These are phyloP conservation scores for Embidobia sp. DNA, from an alignment of 2,888 invertebrate genomes.

Conservation along the genomic window DNA sequence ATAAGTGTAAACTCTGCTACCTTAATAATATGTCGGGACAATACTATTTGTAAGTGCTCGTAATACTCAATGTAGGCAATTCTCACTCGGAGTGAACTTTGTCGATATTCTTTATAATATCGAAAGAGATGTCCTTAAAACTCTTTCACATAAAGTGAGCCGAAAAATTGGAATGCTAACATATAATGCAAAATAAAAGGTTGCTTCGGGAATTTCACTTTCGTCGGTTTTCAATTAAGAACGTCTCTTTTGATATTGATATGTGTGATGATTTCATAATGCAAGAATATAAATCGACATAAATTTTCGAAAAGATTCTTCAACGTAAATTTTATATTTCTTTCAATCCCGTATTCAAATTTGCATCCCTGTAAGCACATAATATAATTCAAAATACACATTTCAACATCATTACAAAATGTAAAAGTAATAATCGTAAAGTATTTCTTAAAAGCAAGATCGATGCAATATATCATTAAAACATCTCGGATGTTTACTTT, in stretches of 20 bases:
- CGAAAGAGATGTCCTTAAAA: constrained; percentile 24
- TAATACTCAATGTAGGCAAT: constrained; percentile 30
- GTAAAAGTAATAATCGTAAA: too few relatives aligned
- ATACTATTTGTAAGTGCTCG: constrained; percentile 30
- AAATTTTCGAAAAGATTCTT: too few relatives aligned
- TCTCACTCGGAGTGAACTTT: neutral
- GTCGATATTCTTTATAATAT: neutral
- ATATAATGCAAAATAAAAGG: constrained; percentile 2
- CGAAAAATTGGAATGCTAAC: constrained; percentile 7
- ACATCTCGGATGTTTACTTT: too few relatives aligned
- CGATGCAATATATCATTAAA: too few relatives aligned
- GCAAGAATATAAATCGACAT: neutral
- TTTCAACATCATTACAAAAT: too few relatives aligned
- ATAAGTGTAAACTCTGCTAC: constrained; percentile 13
- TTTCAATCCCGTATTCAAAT: too few relatives aligned
- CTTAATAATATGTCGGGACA: constrained; percentile 22
- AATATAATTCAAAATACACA: too few relatives aligned
- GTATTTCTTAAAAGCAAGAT: too few relatives aligned
- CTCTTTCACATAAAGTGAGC: neutral
- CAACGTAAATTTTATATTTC: too few relatives aligned
- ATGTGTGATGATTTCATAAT: neutral
- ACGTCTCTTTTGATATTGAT: neutral
- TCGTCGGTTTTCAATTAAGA: neutral
- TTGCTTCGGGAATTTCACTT: neutral
- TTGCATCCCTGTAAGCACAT: too few relatives aligned